Conservation (phyloP, 30 jellyfish, hydroid and myxozoan species). For the Aurelia sp. region DNA sequence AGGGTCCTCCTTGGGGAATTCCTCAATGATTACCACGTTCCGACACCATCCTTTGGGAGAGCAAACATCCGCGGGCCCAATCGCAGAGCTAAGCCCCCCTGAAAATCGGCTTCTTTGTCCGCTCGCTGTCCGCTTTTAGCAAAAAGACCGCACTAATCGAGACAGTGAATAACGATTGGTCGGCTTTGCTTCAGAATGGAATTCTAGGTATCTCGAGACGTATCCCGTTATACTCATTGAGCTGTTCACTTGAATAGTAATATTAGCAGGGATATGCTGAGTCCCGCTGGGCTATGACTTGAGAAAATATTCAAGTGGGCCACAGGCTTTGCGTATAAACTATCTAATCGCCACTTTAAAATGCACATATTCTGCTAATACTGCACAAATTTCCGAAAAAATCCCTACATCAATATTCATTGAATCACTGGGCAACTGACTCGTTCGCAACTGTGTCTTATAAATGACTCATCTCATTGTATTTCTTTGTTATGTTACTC, state of each 20-base stretch:
- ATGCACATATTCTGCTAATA: no score
- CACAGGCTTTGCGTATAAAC: neutral
- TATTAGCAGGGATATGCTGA: conserved; percentile 6
- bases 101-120: conserved; percentile 36
- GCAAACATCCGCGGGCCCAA: neutral
- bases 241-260: conserved; percentile 14
- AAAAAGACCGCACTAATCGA: conserved; percentile 11
- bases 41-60: conserved; percentile 40
- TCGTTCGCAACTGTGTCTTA: conserved; percentile 4
- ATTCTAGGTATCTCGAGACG: conserved; percentile 55
- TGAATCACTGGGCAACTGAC: conserved; percentile 10
- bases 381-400: neutral
- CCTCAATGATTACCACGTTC: conserved; percentile 21
- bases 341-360: no score
- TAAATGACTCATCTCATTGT: neutral
- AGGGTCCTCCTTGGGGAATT: conserved; percentile 40
- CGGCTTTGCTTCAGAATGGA: conserved; percentile 9
- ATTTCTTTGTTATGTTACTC: no score
- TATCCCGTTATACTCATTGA: conserved; percentile 36
- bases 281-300: conserved; percentile 37
- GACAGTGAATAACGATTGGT: neutral
- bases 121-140: conserved; percentile 16
- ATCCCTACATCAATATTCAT: conserved; percentile 9
- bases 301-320: conserved; percentile 32
- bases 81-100: conserved; percentile 16